Base-by-base conservation (phyloP, 2,888 invertebrate genomes). In the Pollenia amentaria region DNA sequence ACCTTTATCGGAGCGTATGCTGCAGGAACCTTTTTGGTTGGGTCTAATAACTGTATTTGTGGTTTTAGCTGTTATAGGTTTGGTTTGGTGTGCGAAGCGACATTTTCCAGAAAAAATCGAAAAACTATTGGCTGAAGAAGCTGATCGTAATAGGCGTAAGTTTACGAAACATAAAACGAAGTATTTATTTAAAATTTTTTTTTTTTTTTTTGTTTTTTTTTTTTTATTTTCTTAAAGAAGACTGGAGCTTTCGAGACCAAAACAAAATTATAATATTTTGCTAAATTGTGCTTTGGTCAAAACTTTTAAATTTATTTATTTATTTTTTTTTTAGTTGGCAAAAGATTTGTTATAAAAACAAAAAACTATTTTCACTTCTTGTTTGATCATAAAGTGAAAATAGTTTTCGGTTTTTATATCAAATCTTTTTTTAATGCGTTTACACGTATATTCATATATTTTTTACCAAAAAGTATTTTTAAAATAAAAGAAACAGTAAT, bases 21-120 rank as follows among this genome's bases (percentile, higher is more conserved):
- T 97, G 44, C 96, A 97, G 89, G 97, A 97, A 92, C 97, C 97
- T 0, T 97, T 98, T 93, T 97, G 97, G 97, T 94, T 98, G 60
- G 97, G 97, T 0, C 94, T 98, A 53, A 96, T 98, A 92, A 97
- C 97, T 0, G 97, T 98, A 0, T 96, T 96, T 90, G 95, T 96
- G 11, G 97, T 97, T 0, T 94, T 97, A 90, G 96, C 95, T 72
- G 94, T 96, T 87, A 96, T 97, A 88, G 97, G 97, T 16, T 94
- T 97, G 72, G 95, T 97, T 18, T 97, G 97, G 96, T 97, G 97
- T 92, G 96, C 97, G 89, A 97, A 97, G 91, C 94, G 97, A 72
- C 97, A 97, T 93, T 97, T 97, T 92, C 97, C 97, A 0, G 97
- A 97, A 91, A 97, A 97, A 93, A 96, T 97, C 84, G 97, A 97